Evolutionary conservation across 2,113 vertebrate genomes (phyloP).

Genomic region (Pagrus major): DNA sequence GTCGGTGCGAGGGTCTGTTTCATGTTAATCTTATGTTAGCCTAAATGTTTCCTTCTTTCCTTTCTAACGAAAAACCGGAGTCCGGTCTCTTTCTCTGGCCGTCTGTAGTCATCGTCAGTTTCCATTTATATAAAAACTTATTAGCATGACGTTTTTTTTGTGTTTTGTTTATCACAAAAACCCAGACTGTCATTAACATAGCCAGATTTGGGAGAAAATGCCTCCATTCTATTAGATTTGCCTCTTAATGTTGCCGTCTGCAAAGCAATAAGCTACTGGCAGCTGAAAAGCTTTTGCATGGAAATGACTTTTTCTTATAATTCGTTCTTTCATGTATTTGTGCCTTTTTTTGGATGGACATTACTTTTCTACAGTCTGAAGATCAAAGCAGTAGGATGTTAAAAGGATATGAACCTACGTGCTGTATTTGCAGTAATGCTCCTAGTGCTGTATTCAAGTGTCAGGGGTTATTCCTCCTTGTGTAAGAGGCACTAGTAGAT

Average conservation of each 20-base stretch:
- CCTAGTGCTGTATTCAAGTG: background rate
- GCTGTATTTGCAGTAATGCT: background rate
- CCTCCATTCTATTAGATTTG: constrained; percentile 12
- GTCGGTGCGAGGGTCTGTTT: constrained; percentile 56
- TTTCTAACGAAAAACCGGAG: constrained; percentile 40
- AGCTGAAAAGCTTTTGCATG: constrained; percentile 19
- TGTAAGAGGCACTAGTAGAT: background rate
- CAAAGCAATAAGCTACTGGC: background rate
- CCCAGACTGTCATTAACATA: constrained; percentile 11
- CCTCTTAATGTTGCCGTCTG: background rate
- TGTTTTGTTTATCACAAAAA: constrained; percentile 42
- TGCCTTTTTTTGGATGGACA: background rate
- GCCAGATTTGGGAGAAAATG: background rate
- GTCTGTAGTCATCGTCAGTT: constrained; percentile 31
- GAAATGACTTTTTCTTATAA: background rate
- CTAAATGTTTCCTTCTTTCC: constrained; percentile 39
- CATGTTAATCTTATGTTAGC: constrained; percentile 51
- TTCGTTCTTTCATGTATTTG: background rate
- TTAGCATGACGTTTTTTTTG: constrained; percentile 20
- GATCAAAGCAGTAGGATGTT: background rate
- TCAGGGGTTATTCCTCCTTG: background rate
- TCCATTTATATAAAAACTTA: constrained; percentile 27
- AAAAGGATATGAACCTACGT: background rate
- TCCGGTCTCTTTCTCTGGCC: constrained; percentile 19
- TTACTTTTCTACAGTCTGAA: background rate